A percentile compares a stretch with the other conserved stretches of the same genome.
phyloP scores from a whole-genome alignment of 2,797 vertebrate species.

The Notolepis coatsorum region DNA sequence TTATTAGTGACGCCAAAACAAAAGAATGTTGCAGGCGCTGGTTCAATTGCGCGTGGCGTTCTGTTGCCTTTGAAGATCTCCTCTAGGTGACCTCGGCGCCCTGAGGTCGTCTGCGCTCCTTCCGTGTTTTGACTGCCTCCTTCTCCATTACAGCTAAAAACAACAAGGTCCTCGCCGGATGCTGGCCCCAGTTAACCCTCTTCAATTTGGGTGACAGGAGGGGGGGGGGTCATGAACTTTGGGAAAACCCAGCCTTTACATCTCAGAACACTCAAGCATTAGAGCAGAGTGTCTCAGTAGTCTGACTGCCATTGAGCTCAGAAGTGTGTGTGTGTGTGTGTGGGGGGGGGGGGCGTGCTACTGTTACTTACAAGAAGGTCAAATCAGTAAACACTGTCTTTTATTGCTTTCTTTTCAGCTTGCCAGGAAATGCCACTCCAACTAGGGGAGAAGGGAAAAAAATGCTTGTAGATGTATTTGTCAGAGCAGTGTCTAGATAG shows the following conservation, averaged over 20 bases:
- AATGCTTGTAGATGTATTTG: too few species aligned
- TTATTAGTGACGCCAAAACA: not conserved
- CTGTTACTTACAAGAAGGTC: too few species aligned
- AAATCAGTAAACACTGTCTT: too few species aligned
- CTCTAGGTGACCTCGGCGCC: not conserved
- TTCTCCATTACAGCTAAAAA: not conserved
- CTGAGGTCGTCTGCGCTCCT: not conserved
- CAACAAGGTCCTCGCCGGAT: not conserved
- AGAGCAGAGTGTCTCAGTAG: too few species aligned
- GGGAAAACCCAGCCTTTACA: constrained; percentile 1
- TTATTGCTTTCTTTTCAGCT: too few species aligned
- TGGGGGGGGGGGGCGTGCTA: too few species aligned
- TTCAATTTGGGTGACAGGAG: constrained; percentile 4
- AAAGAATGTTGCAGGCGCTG: not conserved
- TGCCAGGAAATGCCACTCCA: too few species aligned
- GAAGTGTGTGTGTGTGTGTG: too few species aligned
- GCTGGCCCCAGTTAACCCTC: not conserved
- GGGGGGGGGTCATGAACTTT: not conserved
- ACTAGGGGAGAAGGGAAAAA: too few species aligned
- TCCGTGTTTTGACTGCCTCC: not conserved
- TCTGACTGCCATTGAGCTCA: too few species aligned
- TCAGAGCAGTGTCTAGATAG: too few species aligned
- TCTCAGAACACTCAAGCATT: not conserved
- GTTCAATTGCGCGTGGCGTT: not conserved
- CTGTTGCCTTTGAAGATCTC: not conserved